Evolutionary conservation across 2,113 vertebrate genomes (phyloP), one percentile per base, ranked within the genome.

Genomic region (Isurus oxyrinchus): DNA sequence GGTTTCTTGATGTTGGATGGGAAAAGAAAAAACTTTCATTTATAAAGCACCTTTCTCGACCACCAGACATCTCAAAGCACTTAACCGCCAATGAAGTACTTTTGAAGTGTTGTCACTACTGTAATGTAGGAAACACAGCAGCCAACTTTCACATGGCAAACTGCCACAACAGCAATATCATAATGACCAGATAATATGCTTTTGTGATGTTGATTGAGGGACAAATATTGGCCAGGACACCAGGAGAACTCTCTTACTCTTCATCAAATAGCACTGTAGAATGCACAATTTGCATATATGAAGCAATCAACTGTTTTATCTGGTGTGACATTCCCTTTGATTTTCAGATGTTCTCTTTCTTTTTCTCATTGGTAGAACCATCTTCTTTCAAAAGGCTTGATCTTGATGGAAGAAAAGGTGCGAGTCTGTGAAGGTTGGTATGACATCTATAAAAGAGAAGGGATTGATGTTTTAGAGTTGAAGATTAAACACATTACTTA

Each of bases 361-460:
- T 96, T 97, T 97, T 84, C 97, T 96, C 98, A 93, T 98, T 97
- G 97, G 97, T 98, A 99, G 99, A 99, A 99, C 97, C 99, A 99
- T 97, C 98, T 99, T 97, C 98, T 99, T 97, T 98, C 97, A 6
- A 99, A 98, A 97, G 99, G 99, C 96, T 97, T 99, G 97, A 97
- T 98, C 95, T 98, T 98, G 96, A 97, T 99, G 97, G 98, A 99
- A 97, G 99, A 99, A 97, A 99, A 98, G 97, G 98, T 99, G 97
- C 98, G 98, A 93, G 97, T 98, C 94, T 98, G 98, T 97, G 98
- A 99, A 96, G 98, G 98, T 98, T 98, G 98, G 97, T 97, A 97
- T 0, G 23, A 0, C 67, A 93, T 96, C 96, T 40, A 14, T n/a
- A 40, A 93, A 61, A 63, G 0, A 19, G 5, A 13, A 61, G 55